Conservation (phyloP, 2,888 invertebrate species). For the Philhelius pedissequus region DNA sequence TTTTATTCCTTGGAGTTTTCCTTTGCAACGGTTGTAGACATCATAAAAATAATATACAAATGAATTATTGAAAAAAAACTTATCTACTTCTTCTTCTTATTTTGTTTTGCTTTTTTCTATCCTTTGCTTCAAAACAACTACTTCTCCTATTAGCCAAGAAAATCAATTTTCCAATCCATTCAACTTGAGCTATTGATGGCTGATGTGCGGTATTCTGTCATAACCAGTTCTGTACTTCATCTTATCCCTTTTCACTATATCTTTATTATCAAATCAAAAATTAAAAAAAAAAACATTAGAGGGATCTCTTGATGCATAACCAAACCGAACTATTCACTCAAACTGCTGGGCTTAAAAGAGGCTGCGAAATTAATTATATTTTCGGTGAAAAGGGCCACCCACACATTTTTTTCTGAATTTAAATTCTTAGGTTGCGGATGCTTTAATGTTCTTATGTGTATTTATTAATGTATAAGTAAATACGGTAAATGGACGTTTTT, state of each 20-base stretch:
- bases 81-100: conserved; percentile 1
- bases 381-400: too few species aligned
- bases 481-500: too few species aligned
- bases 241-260: neutral
- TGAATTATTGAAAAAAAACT: conserved; percentile 53
- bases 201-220: conserved; percentile 8
- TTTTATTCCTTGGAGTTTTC: neutral
- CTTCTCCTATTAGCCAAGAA: neutral
- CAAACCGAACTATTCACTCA: conserved; percentile 26
- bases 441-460: too few species aligned
- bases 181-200: conserved; percentile 39
- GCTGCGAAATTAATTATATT: too few species aligned
- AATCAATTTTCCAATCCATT: conserved; percentile 52
- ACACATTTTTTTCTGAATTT: too few species aligned
- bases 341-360: too few species aligned
- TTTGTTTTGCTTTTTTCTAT: neutral
- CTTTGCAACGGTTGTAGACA: neutral
- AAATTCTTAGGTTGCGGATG: too few species aligned
- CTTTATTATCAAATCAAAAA: conserved; percentile 50
- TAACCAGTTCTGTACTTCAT: neutral
- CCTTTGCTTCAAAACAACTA: neutral
- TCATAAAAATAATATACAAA: conserved; percentile 24
- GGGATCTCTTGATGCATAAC: conserved; percentile 45
- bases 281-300: too few species aligned
- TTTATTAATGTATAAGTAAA: too few species aligned